Evolutionary conservation across 2,888 invertebrate species (phyloP).

Genomic region (Drosophila atripex): DNA sequence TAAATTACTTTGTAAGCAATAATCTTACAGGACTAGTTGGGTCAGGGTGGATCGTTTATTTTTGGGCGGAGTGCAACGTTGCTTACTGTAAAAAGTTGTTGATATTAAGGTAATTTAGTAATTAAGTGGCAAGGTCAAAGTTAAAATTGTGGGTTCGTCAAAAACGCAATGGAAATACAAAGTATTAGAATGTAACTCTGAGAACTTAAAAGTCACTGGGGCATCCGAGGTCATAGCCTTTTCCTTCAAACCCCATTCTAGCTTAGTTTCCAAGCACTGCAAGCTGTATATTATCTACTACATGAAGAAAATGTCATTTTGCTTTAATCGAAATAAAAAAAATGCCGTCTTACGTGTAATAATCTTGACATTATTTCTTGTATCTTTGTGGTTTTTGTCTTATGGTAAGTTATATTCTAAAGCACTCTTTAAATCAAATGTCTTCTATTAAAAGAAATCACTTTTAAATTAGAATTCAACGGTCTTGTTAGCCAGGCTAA

Average conservation of each 20-base stretch:
- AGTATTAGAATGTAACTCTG: conserved; percentile 72
- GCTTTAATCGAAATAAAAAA: conserved; percentile 70
- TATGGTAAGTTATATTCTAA: background rate
- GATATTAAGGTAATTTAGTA: conserved; percentile 61
- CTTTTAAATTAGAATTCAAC: background rate
- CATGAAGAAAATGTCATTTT: conserved; percentile 59
- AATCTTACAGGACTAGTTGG: conserved; percentile 49
- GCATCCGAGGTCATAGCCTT: conserved; percentile 28
- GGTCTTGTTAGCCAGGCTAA: conserved; percentile 3
- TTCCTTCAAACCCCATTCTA: conserved; percentile 30
- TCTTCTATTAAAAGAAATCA: background rate
- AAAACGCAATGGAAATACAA: conserved; percentile 75
- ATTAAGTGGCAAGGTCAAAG: conserved; percentile 39
- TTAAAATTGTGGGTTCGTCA: conserved; percentile 13
- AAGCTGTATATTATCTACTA: conserved; percentile 56
- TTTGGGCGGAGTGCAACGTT: conserved; percentile 39
- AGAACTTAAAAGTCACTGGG: conserved; percentile 15
- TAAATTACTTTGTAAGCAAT: conserved; percentile 57
- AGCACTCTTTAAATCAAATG: background rate
- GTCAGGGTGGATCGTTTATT: conserved; percentile 24
- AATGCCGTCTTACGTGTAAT: conserved; percentile 60
- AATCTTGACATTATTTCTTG: background rate
- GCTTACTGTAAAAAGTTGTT: conserved; percentile 75
- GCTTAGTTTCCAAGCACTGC: conserved; percentile 70
- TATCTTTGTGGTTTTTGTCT: background rate